These are phyloP conservation scores for Caenorhabditis brenneri DNA, from an alignment of 1,140 invertebrate genomes.

Conservation along the genomic window DNA sequence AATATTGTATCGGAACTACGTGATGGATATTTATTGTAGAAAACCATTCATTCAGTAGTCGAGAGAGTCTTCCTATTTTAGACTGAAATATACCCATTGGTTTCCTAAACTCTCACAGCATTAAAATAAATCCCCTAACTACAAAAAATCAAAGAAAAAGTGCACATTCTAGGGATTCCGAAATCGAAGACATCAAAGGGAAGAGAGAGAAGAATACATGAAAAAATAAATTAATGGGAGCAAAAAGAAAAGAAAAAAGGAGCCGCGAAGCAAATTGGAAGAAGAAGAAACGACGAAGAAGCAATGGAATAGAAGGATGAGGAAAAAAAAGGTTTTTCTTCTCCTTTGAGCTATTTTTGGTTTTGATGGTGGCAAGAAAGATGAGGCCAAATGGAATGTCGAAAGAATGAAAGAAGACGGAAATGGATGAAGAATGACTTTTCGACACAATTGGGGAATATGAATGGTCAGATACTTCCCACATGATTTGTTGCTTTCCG, in stretches of 20 bases:
- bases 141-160: not conserved
- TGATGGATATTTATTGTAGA: too few relatives aligned
- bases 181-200: too few relatives aligned
- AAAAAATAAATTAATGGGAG: conserved; percentile 43
- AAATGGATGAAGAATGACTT: conserved; percentile 15
- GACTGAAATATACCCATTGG: not conserved
- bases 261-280: conserved; percentile 18
- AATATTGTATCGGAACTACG: too few relatives aligned
- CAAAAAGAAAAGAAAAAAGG: conserved; percentile 24
- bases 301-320: not conserved
- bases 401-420: not conserved
- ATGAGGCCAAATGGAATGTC: conserved; percentile 26
- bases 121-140: not conserved
- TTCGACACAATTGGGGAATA: not conserved
- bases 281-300: conserved; percentile 16
- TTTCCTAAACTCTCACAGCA: not conserved
- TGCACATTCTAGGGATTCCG: not conserved
- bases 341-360: conserved; percentile 13
- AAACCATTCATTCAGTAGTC: too few relatives aligned
- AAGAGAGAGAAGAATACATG: not conserved
- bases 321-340: not conserved
- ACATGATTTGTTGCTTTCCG: not conserved
- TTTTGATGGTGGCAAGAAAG: not conserved
- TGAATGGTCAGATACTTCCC: not conserved
- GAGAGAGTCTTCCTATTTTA: too few relatives aligned